These are phyloP conservation scores for Sakesphorus luctuosus DNA, from an alignment of 2,113 vertebrate species.

Conservation along the genomic window DNA sequence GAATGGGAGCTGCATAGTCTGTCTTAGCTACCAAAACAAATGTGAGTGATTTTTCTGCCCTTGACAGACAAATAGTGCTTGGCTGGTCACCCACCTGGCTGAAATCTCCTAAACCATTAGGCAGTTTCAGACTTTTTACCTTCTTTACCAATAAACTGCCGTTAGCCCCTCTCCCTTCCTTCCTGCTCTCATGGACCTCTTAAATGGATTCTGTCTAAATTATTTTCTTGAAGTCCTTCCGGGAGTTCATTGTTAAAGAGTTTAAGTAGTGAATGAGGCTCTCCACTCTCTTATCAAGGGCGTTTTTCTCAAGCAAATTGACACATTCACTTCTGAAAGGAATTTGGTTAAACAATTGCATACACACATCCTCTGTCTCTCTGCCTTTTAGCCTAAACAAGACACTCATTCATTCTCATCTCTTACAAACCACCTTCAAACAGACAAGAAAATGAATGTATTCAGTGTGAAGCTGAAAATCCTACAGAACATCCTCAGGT, in stretches of 20 bases:
- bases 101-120: not conserved
- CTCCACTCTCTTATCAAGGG: not conserved
- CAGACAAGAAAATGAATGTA: not conserved
- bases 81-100: not conserved
- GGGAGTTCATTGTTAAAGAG: not conserved
- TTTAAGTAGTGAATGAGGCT: not conserved
- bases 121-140: not conserved
- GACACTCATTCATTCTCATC: not conserved
- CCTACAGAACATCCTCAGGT: not conserved
- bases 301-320: conserved; percentile 9
- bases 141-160: not conserved
- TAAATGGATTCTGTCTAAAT: not conserved
- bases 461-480: not conserved
- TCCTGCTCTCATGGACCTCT: not conserved
- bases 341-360: not conserved
- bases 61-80: not conserved
- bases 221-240: not conserved
- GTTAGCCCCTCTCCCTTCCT: not conserved
- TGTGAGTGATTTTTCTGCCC: not conserved
- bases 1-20: not conserved
- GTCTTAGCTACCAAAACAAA: not conserved
- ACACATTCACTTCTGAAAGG: not conserved
- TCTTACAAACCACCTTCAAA: not conserved
- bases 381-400: not conserved
- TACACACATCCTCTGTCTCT: not conserved